Evolutionary conservation across 2,797 vertebrate genomes (phyloP).

Genomic region (Cyclura pinguis): DNA sequence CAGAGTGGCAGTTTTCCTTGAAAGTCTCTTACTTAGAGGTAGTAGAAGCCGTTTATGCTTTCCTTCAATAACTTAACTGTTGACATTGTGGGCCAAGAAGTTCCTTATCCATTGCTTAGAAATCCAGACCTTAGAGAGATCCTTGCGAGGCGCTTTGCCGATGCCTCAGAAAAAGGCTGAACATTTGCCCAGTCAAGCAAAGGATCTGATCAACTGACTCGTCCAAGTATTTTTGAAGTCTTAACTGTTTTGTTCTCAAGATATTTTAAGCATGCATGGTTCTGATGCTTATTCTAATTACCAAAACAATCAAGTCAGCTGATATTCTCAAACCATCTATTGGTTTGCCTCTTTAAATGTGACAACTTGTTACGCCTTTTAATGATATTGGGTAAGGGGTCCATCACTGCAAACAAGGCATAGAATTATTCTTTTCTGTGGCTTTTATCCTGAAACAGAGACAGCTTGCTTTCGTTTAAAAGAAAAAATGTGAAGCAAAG

Average conservation of each 20-base stretch:
- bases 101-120: rapidly evolving
- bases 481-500: background rate
- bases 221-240: background rate
- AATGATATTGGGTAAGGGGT: background rate
- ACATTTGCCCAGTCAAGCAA: background rate
- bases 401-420: background rate
- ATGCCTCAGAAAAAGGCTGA: background rate
- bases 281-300: background rate
- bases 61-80: background rate
- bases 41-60: conserved; percentile 72
- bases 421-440: background rate
- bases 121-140: rapidly evolving
- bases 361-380: background rate
- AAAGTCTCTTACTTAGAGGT: conserved; percentile 96
- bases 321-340: background rate
- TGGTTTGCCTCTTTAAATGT: background rate
- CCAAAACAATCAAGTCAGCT: background rate
- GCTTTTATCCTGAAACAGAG: background rate
- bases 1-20: conserved; percentile 85
- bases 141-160: background rate
- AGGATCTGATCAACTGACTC: background rate
- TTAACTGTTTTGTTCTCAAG: background rate
- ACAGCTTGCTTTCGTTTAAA: background rate
- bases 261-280: background rate
- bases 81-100: too few relatives aligned